Conservation (phyloP, 2,888 invertebrate genomes). For the Calliphora vomitoria region DNA sequence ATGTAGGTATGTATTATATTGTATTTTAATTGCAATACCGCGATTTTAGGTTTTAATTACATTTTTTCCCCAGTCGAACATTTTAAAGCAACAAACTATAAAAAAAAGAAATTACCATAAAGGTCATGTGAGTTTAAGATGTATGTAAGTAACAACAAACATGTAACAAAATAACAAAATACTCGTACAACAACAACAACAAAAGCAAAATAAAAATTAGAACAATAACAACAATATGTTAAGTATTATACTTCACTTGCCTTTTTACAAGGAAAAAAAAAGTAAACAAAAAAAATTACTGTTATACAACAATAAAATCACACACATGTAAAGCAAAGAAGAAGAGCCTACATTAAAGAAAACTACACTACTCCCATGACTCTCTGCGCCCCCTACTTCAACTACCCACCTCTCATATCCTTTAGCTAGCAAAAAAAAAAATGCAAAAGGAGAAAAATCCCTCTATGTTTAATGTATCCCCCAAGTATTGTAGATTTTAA, state of each 20-base stretch:
- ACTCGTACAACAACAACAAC: not conserved
- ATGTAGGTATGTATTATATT: not conserved
- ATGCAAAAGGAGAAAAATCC: slow-evolving; percentile 5
- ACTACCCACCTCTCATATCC: too few species aligned
- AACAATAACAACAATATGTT: slow-evolving; percentile 73
- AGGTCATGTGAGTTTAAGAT: slow-evolving; percentile 72
- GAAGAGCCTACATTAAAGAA: slow-evolving; percentile 31
- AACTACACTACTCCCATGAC: slow-evolving; percentile 8
- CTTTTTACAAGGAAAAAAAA: slow-evolving; percentile 39
- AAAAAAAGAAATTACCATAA: slow-evolving; percentile 42
- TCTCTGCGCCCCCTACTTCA: not conserved
- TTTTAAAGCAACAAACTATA: slow-evolving; percentile 21
- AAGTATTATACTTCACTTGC: slow-evolving; percentile 66
- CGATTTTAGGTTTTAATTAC: slow-evolving; percentile 55
- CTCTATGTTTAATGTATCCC: slow-evolving; percentile 40
- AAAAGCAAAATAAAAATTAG: slow-evolving; percentile 57
- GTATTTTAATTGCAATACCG: slow-evolving; percentile 46
- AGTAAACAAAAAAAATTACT: slow-evolving; percentile 30
- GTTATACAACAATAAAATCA: slow-evolving; percentile 42
- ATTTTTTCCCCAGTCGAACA: slow-evolving; percentile 24
- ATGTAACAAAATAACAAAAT: slow-evolving; percentile 20
- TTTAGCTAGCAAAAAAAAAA: too few species aligned
- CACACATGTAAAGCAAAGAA: slow-evolving; percentile 21
- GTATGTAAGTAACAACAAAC: slow-evolving; percentile 34
- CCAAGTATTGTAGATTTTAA: slow-evolving; percentile 63